Evolutionary conservation across 1,140 invertebrate species (phyloP).

Genomic region (Probaryconus sp.): DNA sequence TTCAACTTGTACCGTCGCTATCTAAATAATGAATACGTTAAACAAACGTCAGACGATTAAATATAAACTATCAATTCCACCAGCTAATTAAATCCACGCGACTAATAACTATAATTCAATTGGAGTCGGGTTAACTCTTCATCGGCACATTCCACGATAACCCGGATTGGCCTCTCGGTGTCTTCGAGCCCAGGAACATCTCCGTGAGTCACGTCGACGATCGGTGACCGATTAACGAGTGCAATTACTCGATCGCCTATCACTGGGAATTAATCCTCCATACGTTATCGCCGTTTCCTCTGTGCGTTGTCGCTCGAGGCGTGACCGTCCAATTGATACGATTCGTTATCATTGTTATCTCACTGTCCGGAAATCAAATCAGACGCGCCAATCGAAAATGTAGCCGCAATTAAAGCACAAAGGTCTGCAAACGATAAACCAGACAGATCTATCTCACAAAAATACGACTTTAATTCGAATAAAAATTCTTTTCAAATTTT

Average conservation of each 20-base stretch:
- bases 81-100: background rate
- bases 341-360: conserved; percentile 49
- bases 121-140: conserved; percentile 13
- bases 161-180: conserved; percentile 22
- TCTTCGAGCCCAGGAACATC: conserved; percentile 55
- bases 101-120: conserved; percentile 49
- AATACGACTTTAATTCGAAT: no score
- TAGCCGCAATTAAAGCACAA: conserved; percentile 35
- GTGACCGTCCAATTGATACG: conserved; percentile 46
- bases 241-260: conserved; percentile 60
- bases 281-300: conserved; percentile 55
- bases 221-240: conserved; percentile 56
- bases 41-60: no score
- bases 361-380: conserved; percentile 42
- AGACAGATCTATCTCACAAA: background rate
- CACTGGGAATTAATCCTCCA: conserved; percentile 55
- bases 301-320: conserved; percentile 54
- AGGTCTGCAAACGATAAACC: conserved; percentile 14
- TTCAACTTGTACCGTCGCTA: no score
- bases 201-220: conserved; percentile 46
- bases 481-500: no score
- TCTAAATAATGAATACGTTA: background rate
- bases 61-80: background rate
- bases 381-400: conserved; percentile 21
- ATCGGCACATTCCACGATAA: conserved; percentile 26